Percentiles rank a stretch among this genome's conserved stretches.
Conservation (phyloP, 2,113 vertebrate genomes). For the Alaudala cheleensis region DNA sequence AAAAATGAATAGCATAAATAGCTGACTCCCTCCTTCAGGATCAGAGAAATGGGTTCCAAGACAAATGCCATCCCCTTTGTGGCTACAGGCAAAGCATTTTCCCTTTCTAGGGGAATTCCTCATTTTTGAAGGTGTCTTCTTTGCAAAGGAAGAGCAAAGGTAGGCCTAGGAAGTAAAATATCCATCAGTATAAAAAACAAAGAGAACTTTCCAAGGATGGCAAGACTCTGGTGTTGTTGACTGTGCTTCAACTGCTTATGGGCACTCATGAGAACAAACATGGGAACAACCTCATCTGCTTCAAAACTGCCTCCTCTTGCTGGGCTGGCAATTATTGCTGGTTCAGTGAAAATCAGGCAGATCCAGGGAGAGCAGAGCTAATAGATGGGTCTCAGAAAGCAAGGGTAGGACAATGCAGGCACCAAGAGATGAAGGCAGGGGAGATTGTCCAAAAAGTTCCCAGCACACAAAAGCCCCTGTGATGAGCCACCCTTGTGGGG, state of each 20-base stretch:
- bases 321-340: background rate
- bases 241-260: background rate
- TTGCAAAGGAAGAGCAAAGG: background rate
- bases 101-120: background rate
- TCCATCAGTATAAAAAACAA: rapidly evolving
- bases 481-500: background rate
- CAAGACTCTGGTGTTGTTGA: background rate
- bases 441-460: background rate
- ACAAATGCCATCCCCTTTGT: background rate
- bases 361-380: background rate
- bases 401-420: background rate
- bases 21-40: background rate
- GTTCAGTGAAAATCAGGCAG: rapidly evolving
- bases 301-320: background rate
- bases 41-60: background rate
- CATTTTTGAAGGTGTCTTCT: background rate
- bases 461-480: background rate
- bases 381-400: background rate
- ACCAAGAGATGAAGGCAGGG: background rate
- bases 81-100: background rate
- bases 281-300: background rate
- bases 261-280: background rate
- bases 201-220: background rate
- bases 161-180: background rate
- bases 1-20: background rate